Evolutionary conservation across 2,888 invertebrate genomes (phyloP), one percentile per base, ranked within the genome.

Genomic region (Aproaerema taeniolella): DNA sequence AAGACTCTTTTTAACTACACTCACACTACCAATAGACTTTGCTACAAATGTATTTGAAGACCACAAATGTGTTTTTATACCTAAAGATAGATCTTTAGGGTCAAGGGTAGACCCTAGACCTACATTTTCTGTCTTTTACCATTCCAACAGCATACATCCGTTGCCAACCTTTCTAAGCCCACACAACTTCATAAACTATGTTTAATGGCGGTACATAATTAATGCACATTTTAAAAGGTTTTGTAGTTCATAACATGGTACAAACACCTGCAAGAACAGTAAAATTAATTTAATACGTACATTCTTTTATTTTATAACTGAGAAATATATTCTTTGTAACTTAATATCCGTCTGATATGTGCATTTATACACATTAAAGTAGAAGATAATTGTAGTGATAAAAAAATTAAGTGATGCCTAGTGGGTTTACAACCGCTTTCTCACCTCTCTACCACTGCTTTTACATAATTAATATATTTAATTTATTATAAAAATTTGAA

Each of bases 311-410:
- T 32, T 32, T 26, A 38, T 38, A 26, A 31, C 38, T 15, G 14
- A 10, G 31, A 25, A 25, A 25, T 15, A 31, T 38, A 38, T 38
- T 38, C 16, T 26, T 26, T 33, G 17, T 10, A 39, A 33, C 28
- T 28, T 39, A 20, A 26, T 28, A 28, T 12, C 7, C n/a, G 33
- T 39, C 7, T 11, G n/a, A 5, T 39, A 39, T 33, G 33, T 29
- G 20, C 39, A 33, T 30, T 33, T 33, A 11, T 29, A 39, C 28
- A 33, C 31, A 25, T 33, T 33, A 39, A 39, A 29, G 9, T 11
- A 25, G 28, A 16, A 29, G 33, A 39, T 39, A 33, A 39, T 33
- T 39, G 39, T 29, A 20, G 39, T 15, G 12, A 39, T 39, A 39
- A 33, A 39, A 31, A 38, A 33, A 28, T 31, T 11, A 29, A 29